Percentiles rank a stretch among this genome's conserved stretches.
Evolutionary conservation across 1,140 invertebrate species (phyloP).

Genomic region (Acyrthosiphon pisum): DNA sequence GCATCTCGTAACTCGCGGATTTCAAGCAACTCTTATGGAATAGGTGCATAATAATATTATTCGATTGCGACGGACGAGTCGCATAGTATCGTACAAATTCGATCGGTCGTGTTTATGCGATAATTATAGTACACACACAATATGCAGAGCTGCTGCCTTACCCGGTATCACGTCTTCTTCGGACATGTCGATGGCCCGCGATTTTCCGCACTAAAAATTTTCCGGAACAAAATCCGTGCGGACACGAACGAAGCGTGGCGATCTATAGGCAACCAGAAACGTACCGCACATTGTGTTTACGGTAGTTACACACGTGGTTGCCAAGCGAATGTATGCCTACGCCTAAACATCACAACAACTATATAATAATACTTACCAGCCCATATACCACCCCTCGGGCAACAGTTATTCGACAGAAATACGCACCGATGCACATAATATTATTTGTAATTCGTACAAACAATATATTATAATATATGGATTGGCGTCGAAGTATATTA

Average conservation of each 20-base stretch:
- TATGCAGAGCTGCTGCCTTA: not conserved
- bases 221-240: not conserved
- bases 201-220: not conserved
- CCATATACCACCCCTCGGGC: conserved; percentile 1
- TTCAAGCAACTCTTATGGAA: no score
- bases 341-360: not conserved
- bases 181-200: conserved; percentile 8
- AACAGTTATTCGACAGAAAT: conserved; percentile 41
- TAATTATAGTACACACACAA: not conserved
- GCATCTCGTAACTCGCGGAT: not conserved
- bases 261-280: not conserved
- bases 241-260: not conserved
- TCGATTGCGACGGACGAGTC: no score
- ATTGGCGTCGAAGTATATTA: not conserved
- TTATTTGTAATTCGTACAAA: not conserved
- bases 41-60: no score
- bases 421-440: not conserved
- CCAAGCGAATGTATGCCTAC: conserved; percentile 16
- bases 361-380: no score
- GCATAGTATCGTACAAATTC: not conserved
- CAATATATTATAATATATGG: not conserved
- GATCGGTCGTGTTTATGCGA: not conserved
- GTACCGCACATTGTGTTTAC: conserved; percentile 41
- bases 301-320: conserved; percentile 55
- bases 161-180: conserved; percentile 49